Evolutionary conservation across 2,113 vertebrate genomes (phyloP), one percentile per base, ranked within the genome.

Genomic region (Noctilio leporinus): DNA sequence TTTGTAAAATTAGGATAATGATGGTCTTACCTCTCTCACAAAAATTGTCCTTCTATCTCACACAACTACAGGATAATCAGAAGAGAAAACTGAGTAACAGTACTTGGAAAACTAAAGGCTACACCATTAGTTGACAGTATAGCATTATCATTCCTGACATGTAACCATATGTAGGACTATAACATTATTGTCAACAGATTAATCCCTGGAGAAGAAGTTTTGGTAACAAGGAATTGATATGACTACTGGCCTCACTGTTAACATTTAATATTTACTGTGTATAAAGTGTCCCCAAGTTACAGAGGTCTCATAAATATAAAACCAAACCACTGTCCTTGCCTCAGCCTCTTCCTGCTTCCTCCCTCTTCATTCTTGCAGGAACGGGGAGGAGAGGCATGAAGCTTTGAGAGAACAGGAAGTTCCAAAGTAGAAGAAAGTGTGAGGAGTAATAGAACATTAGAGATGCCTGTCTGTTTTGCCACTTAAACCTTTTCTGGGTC

Each of bases 301-400:
- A 92, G 94, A 96, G 51, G 26, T 73, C 38, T 40, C 70, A 96
- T 89, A 95, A 64, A 96, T 83, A 95, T 89, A 94, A 64, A 96
- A 78, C 40, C 64, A 97, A 95, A 92, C 78, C 35, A 76, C 17
- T 59, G 9, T 45, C 69, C 64, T 94, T 85, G n/a, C 22, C 47
- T 96, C 57, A 93, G 73, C 17, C n/a, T 51, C 40, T 33, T 85
- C 19, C 65, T 45, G 26, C 78, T 86, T 77, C 14, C 15, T 93
- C 77, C 62, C n/a, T 88, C 59, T 57, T 90, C 40, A 57, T 49
- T 95, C 20, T 77, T 53, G 89, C 3, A 89, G 62, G 65, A 94
- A 95, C 33, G 77, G 22, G 14, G 33, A 9, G 16, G 43, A 28
- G 40, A 33, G 7, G 8, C 4, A n/a, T n/a, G 14, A 5, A 26